Percentiles rank a stretch among this genome's conserved stretches.
Conservation (phyloP, 1,140 invertebrate genomes). For the Drosophila teissieri region DNA sequence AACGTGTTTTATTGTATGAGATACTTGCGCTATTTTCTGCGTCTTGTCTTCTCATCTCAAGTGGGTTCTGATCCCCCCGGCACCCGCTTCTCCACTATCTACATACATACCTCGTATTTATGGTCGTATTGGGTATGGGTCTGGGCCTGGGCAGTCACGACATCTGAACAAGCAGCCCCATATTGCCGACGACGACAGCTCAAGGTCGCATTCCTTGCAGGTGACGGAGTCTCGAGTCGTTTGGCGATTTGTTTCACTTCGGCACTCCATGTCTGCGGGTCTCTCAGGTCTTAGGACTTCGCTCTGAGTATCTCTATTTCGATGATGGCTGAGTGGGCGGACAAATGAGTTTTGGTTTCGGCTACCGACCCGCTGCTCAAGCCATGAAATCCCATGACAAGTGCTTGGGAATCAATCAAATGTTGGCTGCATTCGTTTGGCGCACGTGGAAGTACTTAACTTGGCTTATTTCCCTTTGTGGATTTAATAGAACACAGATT, state of each 20-base stretch:
- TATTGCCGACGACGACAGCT: slow-evolving; percentile 66
- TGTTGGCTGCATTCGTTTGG: background rate
- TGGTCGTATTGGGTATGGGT: slow-evolving; percentile 1
- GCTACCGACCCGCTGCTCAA: slow-evolving; percentile 23
- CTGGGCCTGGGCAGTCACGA: slow-evolving; percentile 59
- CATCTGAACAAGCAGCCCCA: slow-evolving; percentile 55
- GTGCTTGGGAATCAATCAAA: slow-evolving; percentile 28
- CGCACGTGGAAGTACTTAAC: background rate
- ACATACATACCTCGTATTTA: slow-evolving; percentile 5
- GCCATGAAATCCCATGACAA: slow-evolving; percentile 14
- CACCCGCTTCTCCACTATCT: background rate
- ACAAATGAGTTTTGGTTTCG: slow-evolving; percentile 37
- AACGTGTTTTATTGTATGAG: slow-evolving; percentile 74
- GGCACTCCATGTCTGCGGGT: slow-evolving; percentile 3
- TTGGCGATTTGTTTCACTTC: slow-evolving; percentile 59
- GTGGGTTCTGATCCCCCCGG: slow-evolving; percentile 29
- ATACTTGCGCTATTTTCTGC: slow-evolving; percentile 67
- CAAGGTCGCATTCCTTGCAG: slow-evolving; percentile 74
- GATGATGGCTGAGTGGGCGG: slow-evolving; percentile 40
- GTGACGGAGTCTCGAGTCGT: slow-evolving; percentile 59
- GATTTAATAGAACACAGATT: background rate
- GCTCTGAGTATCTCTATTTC: slow-evolving; percentile 16
- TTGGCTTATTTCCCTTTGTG: slow-evolving; percentile 3
- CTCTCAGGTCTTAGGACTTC: background rate
- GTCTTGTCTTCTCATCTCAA: slow-evolving; percentile 23